Evolutionary conservation across 1,140 invertebrate species (phyloP), one percentile per base, ranked within the genome.

Genomic region (Brachionus asplanchnoidis): DNA sequence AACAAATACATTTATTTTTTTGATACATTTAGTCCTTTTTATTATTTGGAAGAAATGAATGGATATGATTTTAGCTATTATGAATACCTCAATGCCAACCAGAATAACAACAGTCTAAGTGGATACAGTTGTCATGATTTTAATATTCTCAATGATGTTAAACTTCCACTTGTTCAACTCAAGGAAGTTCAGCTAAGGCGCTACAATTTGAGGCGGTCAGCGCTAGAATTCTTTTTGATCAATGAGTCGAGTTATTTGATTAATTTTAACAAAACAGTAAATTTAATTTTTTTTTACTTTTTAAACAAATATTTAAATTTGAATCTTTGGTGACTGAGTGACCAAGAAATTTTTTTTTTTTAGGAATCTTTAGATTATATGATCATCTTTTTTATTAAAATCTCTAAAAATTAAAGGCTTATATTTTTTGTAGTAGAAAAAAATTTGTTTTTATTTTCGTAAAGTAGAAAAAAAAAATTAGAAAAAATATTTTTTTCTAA

Each of bases 231-330:
- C 86, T 93, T 93, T 86, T 87, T 93, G 6, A 89, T 92, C 60
- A 92, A 93, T 87, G 92, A 93, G 87, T 93, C 92, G 0, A 93
- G 92, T 85, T 93, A 92, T 86, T 93, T 93, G 87, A 88, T 93
- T 17, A 93, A 93, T 87, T 93, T 93, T 86, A 91, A 91, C 11
- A 91, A 91, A 50, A 92, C 92, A 88, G 92, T 93, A 87, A 85
- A 85, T 26, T 20, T 36, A 56, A 4, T 86, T 44, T 6, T 9
- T 79, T 46, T n/a, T 26, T 23, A 12, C 7, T 80, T 86, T 9
- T 85, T 12, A 14, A 44, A 46, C 40, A 46, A 36, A 36, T 3
- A 14, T n/a, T n/a, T 7, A 50, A 14, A 5, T 50, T 50, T 36
- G 32, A 36, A 36, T 36, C 6, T 36, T 36, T 36, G 6, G 7